These are phyloP conservation scores for Labrus mixtus DNA, from an alignment of 2,113 vertebrate species.

Conservation along the genomic window DNA sequence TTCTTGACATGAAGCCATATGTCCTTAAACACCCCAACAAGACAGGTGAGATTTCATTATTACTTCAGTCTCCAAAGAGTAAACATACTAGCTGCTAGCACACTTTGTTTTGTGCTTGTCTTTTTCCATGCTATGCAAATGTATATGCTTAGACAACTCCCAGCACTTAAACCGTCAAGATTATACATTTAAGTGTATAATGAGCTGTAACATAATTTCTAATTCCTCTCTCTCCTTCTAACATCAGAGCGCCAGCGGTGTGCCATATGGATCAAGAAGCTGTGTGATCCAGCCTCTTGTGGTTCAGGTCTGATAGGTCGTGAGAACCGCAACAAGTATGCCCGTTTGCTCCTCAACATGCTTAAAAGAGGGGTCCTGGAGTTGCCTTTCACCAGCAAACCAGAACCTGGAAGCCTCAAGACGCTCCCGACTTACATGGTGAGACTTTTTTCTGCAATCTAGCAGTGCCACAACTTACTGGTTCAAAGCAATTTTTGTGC, in stretches of 20 bases:
- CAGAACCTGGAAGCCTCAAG: conserved; percentile 88
- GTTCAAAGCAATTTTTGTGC: no score
- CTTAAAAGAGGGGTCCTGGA: conserved; percentile 89
- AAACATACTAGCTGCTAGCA: background rate
- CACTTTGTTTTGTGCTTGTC: background rate
- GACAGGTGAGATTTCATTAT: conserved; percentile 83
- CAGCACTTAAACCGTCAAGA: background rate
- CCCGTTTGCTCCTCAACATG: conserved; percentile 92
- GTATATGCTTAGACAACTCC: background rate
- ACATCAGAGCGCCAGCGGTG: conserved; percentile 88
- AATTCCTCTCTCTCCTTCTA: background rate
- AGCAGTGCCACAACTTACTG: background rate
- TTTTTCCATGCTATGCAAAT: background rate
- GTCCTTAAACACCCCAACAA: conserved; percentile 87
- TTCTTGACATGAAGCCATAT: conserved; percentile 93
- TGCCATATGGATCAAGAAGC: conserved; percentile 94
- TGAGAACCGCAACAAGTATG: conserved; percentile 91
- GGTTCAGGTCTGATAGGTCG: conserved; percentile 84
- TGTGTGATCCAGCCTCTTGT: conserved; percentile 87
- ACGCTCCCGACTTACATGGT: conserved; percentile 93
- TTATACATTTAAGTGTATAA: no score
- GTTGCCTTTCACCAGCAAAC: conserved; percentile 88
- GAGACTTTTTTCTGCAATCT: conserved; percentile 18
- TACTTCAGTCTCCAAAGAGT: background rate
- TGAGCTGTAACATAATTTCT: background rate